A percentile compares a stretch with the other conserved stretches of the same genome.
Evolutionary conservation across 2,797 vertebrate genomes (phyloP).

Genomic region (Peromyscus aztecus): DNA sequence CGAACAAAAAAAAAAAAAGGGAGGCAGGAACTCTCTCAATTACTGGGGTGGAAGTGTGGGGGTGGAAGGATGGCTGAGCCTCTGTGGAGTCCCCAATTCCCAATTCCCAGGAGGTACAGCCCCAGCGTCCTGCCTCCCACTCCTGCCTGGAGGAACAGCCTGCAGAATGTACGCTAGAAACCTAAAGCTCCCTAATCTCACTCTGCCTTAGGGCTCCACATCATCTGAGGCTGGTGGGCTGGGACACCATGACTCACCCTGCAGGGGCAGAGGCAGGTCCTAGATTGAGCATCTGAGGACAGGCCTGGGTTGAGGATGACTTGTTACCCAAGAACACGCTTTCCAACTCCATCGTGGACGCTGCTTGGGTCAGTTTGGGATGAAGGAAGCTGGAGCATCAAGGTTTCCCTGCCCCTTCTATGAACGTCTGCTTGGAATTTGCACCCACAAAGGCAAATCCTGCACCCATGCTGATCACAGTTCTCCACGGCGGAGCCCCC

Average conservation of each 20-base stretch:
- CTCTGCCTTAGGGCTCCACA: background rate
- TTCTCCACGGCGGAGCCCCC: background rate
- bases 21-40: slow-evolving; percentile 19
- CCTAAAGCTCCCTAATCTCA: background rate
- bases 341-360: background rate
- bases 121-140: background rate
- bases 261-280: background rate
- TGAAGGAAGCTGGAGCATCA: background rate
- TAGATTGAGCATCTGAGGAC: background rate
- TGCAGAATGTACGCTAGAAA: background rate
- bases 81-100: background rate
- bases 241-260: background rate
- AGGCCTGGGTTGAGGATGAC: background rate
- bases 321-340: background rate
- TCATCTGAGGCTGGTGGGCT: background rate
- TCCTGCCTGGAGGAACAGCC: background rate
- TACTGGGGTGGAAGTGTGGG: background rate
- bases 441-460: background rate
- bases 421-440: background rate
- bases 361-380: background rate
- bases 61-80: background rate
- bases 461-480: background rate
- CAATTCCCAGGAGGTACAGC: background rate
- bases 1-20: slow-evolving; percentile 44
- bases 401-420: background rate